Evolutionary conservation across 2,888 invertebrate genomes (phyloP).

Genomic region (Hemithea aestivaria): DNA sequence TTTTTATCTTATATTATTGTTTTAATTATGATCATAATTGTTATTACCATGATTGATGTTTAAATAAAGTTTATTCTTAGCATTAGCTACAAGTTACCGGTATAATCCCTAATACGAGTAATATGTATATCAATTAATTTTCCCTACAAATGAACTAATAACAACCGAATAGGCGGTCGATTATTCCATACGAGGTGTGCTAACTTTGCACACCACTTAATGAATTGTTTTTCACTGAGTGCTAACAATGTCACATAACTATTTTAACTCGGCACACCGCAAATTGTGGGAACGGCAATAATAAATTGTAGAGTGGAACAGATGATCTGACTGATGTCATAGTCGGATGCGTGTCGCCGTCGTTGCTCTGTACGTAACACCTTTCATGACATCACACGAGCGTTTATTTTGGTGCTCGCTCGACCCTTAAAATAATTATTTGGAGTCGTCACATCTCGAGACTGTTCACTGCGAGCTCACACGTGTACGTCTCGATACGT

Average conservation of each 20-base stretch:
- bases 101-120: too few relatives aligned
- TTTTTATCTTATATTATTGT: too few relatives aligned
- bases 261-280: constrained; percentile 27
- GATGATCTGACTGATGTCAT: constrained; percentile 71
- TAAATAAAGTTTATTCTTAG: too few relatives aligned
- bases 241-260: constrained; percentile 13
- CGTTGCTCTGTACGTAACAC: constrained; percentile 58
- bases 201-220: too few relatives aligned
- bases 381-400: constrained; percentile 71
- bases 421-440: constrained; percentile 68
- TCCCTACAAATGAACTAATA: too few relatives aligned
- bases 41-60: too few relatives aligned
- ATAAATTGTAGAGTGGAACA: constrained; percentile 54
- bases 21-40: too few relatives aligned
- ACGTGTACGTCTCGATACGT: constrained; percentile 26
- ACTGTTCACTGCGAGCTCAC: constrained; percentile 41
- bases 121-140: too few relatives aligned
- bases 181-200: too few relatives aligned
- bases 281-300: constrained; percentile 48
- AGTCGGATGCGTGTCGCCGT: constrained; percentile 53
- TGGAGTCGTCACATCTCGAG: constrained; percentile 48
- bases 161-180: too few relatives aligned
- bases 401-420: constrained; percentile 66
- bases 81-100: too few relatives aligned
- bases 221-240: not conserved